Evolutionary conservation across 2,888 invertebrate genomes (phyloP), one percentile per base, ranked within the genome.

Genomic region (Andrena bucephala): DNA sequence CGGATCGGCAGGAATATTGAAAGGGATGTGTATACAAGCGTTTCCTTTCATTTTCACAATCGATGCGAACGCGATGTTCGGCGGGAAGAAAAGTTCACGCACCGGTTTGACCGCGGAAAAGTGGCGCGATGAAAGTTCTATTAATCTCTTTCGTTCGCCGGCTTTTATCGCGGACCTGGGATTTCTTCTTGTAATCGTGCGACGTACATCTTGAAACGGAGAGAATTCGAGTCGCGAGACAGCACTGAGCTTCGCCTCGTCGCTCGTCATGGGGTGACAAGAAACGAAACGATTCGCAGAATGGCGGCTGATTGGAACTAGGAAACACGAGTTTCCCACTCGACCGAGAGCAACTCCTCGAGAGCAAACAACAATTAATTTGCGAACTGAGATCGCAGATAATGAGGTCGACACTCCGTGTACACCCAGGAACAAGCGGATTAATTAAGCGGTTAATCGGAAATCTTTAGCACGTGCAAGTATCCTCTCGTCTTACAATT

Each of bases 361-460:
- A 20, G 48, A 69, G 48, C 59, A 36, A 80, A 57, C 67, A 73
- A 66, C 74, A 29, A 72, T 83, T 76, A 76, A 83, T 81, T 81
- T 76, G 76, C 63, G 57, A 54, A 31, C n/a, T 42, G 29, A 71
- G 71, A 63, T 81, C 27, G 20, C 42, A 7, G 76, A 76, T 81
- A 76, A 81, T 81, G 75, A 75, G 68, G n/a, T 50, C 82, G 62
- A 66, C 75, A n/a, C 62, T 67, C 62, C 5, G 33, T 20, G 3
- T 7, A 20, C 62, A 42, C 1, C 20, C 5, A n/a, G 52, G 54
- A 81, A 81, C 70, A 71, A 75, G 31, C 48, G 48, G 70, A 82
- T 81, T 71, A 81, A 82, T 81, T 67, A 62, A 82, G 63, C 74
- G 27, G 66, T 50, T 70, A 60, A 81, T 73, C 65, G 72, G 42